Evolutionary conservation across 2,888 invertebrate species (phyloP).

Genomic region (Microctonus brassicae): DNA sequence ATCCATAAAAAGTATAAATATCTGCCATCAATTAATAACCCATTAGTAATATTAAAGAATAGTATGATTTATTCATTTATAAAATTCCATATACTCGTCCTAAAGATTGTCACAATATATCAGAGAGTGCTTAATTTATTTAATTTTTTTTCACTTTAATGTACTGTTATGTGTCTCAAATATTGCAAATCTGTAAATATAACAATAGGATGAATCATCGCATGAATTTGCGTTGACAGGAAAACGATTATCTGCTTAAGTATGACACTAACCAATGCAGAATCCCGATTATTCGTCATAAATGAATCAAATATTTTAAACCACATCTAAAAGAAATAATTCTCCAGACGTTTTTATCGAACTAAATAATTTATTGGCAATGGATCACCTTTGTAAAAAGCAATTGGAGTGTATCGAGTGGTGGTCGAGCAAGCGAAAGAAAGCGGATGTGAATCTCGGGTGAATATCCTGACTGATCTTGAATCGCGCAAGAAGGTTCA

Average conservation of each 20-base stretch:
- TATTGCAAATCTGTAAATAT: background rate
- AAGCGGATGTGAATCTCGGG: constrained; percentile 1
- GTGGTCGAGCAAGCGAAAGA: background rate
- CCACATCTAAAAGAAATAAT: background rate
- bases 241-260: background rate
- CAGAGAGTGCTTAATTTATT: background rate
- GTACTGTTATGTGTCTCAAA: background rate
- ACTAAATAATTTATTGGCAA: background rate
- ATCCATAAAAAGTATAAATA: background rate
- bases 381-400: background rate
- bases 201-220: background rate
- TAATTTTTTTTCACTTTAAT: background rate
- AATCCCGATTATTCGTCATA: background rate
- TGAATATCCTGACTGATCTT: constrained; percentile 4
- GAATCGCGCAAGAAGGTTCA: constrained; percentile 59
- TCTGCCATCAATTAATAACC: background rate
- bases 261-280: background rate
- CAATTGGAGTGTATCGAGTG: constrained; percentile 15
- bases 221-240: background rate
- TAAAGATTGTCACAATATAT: background rate
- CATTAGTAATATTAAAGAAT: background rate
- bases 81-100: background rate
- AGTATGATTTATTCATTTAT: background rate
- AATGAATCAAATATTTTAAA: background rate
- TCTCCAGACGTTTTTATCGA: background rate